A percentile compares a stretch with the other conserved stretches of the same genome.
phyloP scores from a whole-genome alignment of 92 coral and sea anemone species.

The Blastomussa wellsi region DNA sequence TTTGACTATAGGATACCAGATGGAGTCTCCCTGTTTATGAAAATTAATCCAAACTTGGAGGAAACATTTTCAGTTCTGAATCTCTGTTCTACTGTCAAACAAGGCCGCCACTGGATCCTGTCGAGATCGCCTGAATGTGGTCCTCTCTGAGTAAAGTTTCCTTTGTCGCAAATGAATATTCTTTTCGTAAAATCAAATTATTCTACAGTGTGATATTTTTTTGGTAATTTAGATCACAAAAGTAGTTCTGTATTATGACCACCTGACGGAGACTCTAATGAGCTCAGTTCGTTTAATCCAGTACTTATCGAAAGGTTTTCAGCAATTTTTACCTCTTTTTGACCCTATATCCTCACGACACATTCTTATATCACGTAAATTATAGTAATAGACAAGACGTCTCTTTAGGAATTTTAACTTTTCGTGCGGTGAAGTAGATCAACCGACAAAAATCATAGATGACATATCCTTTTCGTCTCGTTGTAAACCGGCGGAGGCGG shows the following conservation, averaged over 20 bases:
- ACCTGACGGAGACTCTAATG: neutral
- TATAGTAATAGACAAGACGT: neutral
- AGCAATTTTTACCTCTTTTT: neutral
- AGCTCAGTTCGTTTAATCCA: neutral
- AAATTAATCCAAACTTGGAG: neutral
- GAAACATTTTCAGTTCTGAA: neutral
- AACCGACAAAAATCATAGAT: constrained; percentile 13
- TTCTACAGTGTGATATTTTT: neutral
- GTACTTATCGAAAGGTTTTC: neutral
- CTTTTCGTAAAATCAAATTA: neutral
- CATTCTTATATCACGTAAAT: neutral
- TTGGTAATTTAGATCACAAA: neutral
- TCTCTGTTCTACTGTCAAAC: neutral
- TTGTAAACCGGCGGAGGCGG: constrained; percentile 28
- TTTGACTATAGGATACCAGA: neutral
- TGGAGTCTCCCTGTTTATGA: neutral
- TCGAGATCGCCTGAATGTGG: neutral
- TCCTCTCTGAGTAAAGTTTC: neutral
- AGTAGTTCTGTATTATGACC: neutral
- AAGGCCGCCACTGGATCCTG: neutral
- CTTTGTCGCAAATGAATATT: neutral
- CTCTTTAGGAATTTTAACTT: constrained; percentile 3
- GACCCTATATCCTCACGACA: neutral
- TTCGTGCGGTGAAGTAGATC: constrained; percentile 33
- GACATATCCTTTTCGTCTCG: constrained; percentile 25